phyloP scores from a whole-genome alignment of 2,113 vertebrate species.

The Channa argus region DNA sequence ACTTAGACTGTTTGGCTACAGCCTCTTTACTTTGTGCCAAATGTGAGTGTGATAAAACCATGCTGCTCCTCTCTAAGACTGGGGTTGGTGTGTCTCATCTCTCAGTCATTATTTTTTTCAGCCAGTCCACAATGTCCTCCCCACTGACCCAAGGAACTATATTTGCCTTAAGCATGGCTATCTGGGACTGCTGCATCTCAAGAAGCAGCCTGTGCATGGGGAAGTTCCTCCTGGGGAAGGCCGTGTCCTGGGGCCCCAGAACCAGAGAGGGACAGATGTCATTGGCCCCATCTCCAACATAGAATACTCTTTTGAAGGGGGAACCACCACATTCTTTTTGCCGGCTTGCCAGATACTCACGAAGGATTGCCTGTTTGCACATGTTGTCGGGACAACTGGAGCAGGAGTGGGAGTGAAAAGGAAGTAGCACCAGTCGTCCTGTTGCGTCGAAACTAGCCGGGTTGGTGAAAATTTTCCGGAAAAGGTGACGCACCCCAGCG shows the following conservation, averaged over 20 bases:
- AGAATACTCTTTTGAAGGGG: slow-evolving; percentile 89
- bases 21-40: background rate
- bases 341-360: slow-evolving; percentile 85
- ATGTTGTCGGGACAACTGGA: slow-evolving; percentile 91
- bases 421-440: slow-evolving; percentile 85
- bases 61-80: background rate
- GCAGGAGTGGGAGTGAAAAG: slow-evolving; percentile 92
- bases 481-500: slow-evolving; percentile 82
- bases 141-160: slow-evolving; percentile 90
- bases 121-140: slow-evolving; percentile 82
- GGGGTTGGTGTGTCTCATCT: slow-evolving; percentile 55
- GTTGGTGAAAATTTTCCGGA: slow-evolving; percentile 92
- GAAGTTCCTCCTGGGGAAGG: slow-evolving; percentile 89
- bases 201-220: slow-evolving; percentile 90
- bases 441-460: slow-evolving; percentile 83
- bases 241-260: slow-evolving; percentile 85
- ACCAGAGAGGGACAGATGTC: slow-evolving; percentile 89
- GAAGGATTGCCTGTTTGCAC: slow-evolving; percentile 93
- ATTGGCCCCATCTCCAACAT: slow-evolving; percentile 93
- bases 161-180: slow-evolving; percentile 79
- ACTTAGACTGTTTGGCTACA: background rate
- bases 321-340: slow-evolving; percentile 79
- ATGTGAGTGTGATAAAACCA: slow-evolving; percentile 26
- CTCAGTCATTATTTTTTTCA: slow-evolving; percentile 86
- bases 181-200: slow-evolving; percentile 81